Conservation (phyloP, 2,797 vertebrate species). For the Epinephelus awoara region DNA sequence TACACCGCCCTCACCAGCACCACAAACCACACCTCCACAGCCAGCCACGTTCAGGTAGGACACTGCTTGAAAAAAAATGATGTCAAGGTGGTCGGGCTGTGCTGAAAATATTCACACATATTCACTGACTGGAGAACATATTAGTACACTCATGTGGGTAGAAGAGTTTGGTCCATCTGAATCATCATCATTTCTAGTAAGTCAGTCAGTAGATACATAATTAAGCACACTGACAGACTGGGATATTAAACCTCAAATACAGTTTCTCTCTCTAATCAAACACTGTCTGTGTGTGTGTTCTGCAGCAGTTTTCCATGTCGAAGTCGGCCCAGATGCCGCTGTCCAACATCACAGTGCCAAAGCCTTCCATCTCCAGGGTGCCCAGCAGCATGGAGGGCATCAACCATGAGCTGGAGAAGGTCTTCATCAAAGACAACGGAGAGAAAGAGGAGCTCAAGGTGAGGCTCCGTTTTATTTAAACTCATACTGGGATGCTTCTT, state of each 20-base stretch:
- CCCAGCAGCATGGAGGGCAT: conserved; percentile 98
- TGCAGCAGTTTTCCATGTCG: conserved; percentile 89
- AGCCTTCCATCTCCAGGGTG: conserved; percentile 94
- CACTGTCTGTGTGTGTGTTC: not conserved
- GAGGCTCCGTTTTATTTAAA: not conserved
- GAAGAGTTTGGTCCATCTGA: not conserved
- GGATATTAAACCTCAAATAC: too few species aligned
- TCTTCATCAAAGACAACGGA: conserved; percentile 95
- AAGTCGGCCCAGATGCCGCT: conserved; percentile 94
- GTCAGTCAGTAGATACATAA: too few species aligned
- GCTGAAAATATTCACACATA: too few species aligned
- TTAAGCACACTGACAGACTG: too few species aligned
- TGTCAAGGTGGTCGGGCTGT: too few species aligned
- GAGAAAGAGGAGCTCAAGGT: conserved; percentile 97
- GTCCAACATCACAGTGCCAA: conserved; percentile 95
- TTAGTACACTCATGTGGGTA: too few species aligned
- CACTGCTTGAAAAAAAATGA: too few species aligned
- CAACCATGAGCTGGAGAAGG: conserved; percentile 98
- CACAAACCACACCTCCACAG: conserved; percentile 79
- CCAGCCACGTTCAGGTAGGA: conserved; percentile 89
- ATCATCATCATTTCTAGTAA: too few species aligned
- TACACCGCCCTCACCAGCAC: conserved; percentile 78
- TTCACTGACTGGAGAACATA: not conserved
- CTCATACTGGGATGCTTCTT: too few species aligned
- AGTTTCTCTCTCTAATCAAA: too few species aligned